These are phyloP conservation scores for Mesocentrotus franciscanus DNA, from an alignment of 53 echinoderm and acorn worm genomes.

Conservation along the genomic window DNA sequence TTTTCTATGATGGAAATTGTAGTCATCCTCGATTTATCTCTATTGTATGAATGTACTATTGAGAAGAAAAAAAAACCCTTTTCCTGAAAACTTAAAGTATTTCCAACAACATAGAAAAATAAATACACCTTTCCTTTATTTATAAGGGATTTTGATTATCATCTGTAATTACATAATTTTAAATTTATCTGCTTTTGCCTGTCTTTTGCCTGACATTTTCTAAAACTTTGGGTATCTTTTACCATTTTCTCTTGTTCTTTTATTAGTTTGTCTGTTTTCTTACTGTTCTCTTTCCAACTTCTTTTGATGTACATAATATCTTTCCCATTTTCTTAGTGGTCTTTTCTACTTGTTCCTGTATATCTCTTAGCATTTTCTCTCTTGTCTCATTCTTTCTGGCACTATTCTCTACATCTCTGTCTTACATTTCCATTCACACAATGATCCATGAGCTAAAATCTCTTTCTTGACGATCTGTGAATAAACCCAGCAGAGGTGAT, in stretches of 20 bases:
- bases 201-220: not conserved
- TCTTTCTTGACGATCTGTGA: not conserved
- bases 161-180: too few relatives aligned
- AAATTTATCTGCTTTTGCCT: too few relatives aligned
- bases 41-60: too few relatives aligned
- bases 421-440: too few relatives aligned
- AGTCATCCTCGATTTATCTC: too few relatives aligned
- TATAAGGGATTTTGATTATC: too few relatives aligned
- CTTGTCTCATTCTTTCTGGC: not conserved
- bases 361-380: not conserved
- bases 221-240: not conserved
- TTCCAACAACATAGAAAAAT: too few relatives aligned
- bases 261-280: not conserved
- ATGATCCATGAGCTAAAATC: not conserved
- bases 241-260: not conserved
- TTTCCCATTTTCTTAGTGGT: not conserved
- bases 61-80: too few relatives aligned
- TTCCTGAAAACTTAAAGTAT: too few relatives aligned
- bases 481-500: not conserved
- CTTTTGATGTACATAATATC: not conserved
- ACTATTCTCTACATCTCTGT: not conserved
- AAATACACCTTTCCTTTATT: too few relatives aligned
- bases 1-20: too few relatives aligned
- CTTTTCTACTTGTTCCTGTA: too few relatives aligned
- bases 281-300: not conserved